Base-by-base conservation (phyloP, 2,888 invertebrate genomes). In the Cecidostiba fungosa region DNA sequence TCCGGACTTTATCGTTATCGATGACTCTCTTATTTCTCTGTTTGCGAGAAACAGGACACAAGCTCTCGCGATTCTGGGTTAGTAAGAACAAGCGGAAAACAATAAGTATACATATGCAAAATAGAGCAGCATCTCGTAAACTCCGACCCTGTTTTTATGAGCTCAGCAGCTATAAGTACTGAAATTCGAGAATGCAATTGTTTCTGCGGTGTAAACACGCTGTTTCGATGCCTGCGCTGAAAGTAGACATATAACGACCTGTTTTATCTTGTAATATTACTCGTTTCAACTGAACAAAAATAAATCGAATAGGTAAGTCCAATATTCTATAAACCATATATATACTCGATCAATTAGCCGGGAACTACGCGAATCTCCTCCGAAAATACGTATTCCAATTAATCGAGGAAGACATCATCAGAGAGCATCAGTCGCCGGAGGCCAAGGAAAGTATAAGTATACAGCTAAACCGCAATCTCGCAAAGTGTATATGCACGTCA, bases 41-140 rank as follows among this genome's bases (percentile, higher is more conserved):
- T 50, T 79, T 50, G 54, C 54, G 12, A 54, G 36, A n/a, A 39
- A 50, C 26, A 19, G 47, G 23, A 39, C n/a, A 14, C 29, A 23
- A 73, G 73, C 59, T 73, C 26, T 50, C 50, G 39, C n/a, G n/a
- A 23, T 59, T 62, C 39, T 36, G 12, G 32, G 12, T 79, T 79
- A 70, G 59, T 19, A 73, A 32, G 2, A 50, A 32, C 62, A n/a
- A 74, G 19, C 23, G 62, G 36, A 32, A 39, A 74, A 43, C 26
- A 54, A 72, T 72, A 80, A 80, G 26, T 80, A 81, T 43, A n/a
- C 29, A 43, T 43, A n/a, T 54, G 43, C 43, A 43, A 72, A 73
- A 74, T 62, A 74, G 19, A 62, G 32, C 43, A 26, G 29, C 73
- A 2, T 47, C 36, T 16, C 10, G 23, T 43, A 62, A 62, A 74